Percentiles rank a stretch among this genome's conserved stretches.
phyloP scores from a whole-genome alignment of 2,113 vertebrate species.

The Chrysochloris asiatica region DNA sequence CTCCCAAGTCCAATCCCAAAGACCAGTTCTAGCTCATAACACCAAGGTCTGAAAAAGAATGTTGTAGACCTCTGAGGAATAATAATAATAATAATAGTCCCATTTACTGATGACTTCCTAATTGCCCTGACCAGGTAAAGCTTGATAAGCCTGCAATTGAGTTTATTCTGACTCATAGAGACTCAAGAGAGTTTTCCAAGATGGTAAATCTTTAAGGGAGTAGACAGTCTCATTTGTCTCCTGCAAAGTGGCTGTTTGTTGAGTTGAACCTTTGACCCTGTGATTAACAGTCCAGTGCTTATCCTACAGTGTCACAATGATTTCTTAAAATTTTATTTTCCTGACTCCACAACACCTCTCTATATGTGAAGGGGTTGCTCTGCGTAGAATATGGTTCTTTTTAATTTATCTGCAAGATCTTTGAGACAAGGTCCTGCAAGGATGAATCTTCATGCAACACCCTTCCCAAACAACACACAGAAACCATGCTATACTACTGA shows the following conservation, averaged over 20 bases:
- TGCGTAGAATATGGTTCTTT: neutral
- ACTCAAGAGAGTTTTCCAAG: too few species aligned
- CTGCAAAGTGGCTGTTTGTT: too few species aligned
- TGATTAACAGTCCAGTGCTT: too few species aligned
- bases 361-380: neutral
- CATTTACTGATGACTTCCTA: neutral
- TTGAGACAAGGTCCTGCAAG: neutral
- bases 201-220: too few species aligned
- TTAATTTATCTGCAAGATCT: neutral
- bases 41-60: rapidly evolving
- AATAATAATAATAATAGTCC: neutral
- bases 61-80: too few species aligned
- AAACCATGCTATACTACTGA: neutral
- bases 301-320: too few species aligned
- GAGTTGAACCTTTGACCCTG: too few species aligned
- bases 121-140: neutral
- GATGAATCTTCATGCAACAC: neutral
- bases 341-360: neutral
- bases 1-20: neutral
- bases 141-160: too few species aligned
- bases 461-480: neutral
- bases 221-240: too few species aligned
- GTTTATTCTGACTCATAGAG: too few species aligned
- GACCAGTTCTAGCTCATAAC: neutral
- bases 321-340: too few species aligned